Evolutionary conservation across 2,797 vertebrate species (phyloP).

Genomic region (Octomys mimax): DNA sequence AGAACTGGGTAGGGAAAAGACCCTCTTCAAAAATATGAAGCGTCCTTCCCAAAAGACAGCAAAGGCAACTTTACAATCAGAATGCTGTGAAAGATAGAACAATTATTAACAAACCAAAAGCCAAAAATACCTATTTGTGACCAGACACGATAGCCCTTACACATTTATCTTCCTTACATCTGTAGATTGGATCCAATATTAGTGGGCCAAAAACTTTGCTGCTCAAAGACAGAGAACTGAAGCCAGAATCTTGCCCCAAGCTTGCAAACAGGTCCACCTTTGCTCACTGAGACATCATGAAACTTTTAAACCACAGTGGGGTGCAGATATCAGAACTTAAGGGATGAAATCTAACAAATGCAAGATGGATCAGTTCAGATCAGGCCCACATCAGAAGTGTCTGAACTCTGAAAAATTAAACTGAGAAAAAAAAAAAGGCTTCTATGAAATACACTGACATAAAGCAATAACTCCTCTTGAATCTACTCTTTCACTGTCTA

Average conservation of each 20-base stretch:
- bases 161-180: background rate
- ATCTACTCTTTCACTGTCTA: background rate
- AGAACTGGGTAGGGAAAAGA: background rate
- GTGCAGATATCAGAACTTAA: background rate
- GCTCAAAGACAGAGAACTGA: background rate
- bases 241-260: background rate
- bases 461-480: constrained; percentile 1
- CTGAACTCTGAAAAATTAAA: background rate
- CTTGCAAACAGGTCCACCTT: background rate
- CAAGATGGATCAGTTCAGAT: background rate
- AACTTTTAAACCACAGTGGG: background rate
- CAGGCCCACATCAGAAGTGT: background rate
- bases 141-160: background rate
- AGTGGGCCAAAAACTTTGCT: background rate
- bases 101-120: background rate
- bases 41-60: background rate
- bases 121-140: background rate
- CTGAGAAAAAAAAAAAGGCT: background rate
- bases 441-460: background rate
- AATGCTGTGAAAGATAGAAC: background rate
- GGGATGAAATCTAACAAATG: background rate
- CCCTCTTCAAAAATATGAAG: background rate
- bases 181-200: background rate
- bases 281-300: background rate
- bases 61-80: background rate